phyloP scores from a whole-genome alignment of 2,113 vertebrate genomes.

The human (Homo sapiens) region DNA sequence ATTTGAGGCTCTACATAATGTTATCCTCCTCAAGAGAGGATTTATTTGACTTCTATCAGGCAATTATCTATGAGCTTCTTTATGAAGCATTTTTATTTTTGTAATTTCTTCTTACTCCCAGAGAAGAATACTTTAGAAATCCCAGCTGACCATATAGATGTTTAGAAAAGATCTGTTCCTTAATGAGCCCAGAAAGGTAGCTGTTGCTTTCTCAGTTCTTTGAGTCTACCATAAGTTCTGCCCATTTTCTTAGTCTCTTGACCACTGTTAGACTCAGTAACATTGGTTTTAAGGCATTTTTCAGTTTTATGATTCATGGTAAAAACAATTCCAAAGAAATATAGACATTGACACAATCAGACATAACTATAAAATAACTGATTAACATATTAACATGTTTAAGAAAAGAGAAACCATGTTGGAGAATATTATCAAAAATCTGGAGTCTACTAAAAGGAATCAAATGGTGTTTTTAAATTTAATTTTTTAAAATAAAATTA shows the following conservation, averaged over 20 bases:
- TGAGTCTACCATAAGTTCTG: background rate
- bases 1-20: background rate
- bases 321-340: background rate
- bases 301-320: background rate
- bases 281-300: background rate
- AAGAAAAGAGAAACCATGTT: background rate
- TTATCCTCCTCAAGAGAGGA: background rate
- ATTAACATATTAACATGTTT: background rate
- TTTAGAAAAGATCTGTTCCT: background rate
- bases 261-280: background rate
- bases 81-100: background rate
- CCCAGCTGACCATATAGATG: background rate
- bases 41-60: background rate
- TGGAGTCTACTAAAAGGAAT: background rate
- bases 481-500: background rate
- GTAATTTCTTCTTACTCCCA: no score
- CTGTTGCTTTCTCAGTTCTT: background rate
- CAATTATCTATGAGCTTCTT: background rate
- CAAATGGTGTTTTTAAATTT: background rate
- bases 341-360: background rate
- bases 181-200: background rate
- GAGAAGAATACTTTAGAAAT: background rate
- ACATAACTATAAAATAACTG: background rate
- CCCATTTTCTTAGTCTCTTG: background rate
- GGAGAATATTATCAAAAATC: background rate